phyloP scores from a whole-genome alignment of 2,113 vertebrate genomes.

The Pachycephala philippinensis region DNA sequence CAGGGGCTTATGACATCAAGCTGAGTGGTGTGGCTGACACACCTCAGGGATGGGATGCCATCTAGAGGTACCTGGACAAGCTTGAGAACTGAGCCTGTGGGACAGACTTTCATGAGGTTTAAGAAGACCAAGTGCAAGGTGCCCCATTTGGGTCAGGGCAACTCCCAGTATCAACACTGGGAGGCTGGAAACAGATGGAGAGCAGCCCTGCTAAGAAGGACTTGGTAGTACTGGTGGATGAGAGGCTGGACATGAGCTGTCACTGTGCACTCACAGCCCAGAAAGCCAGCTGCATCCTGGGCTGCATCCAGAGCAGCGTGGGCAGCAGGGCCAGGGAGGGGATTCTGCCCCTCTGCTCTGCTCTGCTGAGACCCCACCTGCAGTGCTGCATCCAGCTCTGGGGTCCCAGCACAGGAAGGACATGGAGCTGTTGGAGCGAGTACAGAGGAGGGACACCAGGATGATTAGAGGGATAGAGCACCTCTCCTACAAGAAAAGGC shows the following conservation, averaged over 20 bases:
- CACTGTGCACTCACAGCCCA: neutral
- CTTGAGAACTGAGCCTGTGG: neutral
- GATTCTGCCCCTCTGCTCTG: neutral
- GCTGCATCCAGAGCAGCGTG: neutral
- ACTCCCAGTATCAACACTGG: fast-evolving
- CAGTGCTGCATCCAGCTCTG: neutral
- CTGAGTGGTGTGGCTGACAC: fast-evolving
- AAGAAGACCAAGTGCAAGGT: neutral
- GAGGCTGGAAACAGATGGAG: neutral
- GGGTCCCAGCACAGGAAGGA: neutral
- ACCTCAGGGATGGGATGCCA: neutral
- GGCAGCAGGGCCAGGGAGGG: neutral
- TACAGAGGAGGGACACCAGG: fast-evolving
- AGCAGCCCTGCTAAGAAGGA: neutral
- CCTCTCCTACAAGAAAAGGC: neutral
- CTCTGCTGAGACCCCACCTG: neutral
- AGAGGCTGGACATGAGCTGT: neutral
- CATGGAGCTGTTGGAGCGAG: fast-evolving
- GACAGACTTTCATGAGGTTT: neutral
- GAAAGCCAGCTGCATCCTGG: fast-evolving
- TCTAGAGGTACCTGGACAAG: neutral
- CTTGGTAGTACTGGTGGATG: fast-evolving
- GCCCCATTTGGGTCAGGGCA: neutral
- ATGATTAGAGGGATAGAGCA: no score
- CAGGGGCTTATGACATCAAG: neutral